Conservation (phyloP, 2,797 vertebrate species). For the Hylomyscus alleni region DNA sequence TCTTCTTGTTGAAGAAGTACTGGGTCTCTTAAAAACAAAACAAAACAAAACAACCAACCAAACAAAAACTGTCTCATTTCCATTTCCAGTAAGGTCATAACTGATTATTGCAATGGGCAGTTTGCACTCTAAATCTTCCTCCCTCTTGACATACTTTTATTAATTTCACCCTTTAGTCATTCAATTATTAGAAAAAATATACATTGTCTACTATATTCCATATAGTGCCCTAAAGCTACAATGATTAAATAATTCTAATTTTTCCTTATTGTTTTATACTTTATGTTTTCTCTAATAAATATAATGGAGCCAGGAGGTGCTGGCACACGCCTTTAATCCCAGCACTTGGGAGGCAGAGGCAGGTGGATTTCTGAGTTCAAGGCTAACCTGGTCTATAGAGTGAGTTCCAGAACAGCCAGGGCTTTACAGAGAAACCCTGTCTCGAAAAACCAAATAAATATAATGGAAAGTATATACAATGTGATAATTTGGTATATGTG, state of each 20-base stretch:
- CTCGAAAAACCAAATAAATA: not conserved
- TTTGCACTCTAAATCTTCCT: not conserved
- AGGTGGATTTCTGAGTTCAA: no score
- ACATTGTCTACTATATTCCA: not conserved
- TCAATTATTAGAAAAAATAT: not conserved
- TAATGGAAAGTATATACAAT: not conserved
- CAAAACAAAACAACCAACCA: no score
- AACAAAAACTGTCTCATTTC: not conserved
- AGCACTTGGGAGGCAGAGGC: no score
- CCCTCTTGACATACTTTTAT: not conserved
- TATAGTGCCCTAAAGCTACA: not conserved
- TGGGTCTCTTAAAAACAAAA: not conserved
- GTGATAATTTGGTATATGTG: not conserved
- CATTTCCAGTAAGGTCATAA: not conserved
- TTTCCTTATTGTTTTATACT: not conserved
- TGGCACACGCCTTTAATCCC: no score
- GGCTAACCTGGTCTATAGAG: no score
- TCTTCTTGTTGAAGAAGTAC: not conserved
- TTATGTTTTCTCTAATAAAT: not conserved
- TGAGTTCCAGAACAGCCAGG: no score
- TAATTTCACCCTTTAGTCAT: not conserved
- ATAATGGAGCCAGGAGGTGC: not conserved
- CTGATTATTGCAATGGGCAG: not conserved
- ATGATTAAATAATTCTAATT: not conserved
- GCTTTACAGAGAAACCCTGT: no score